These are phyloP conservation scores for Parambassis ranga DNA, from an alignment of 2,797 vertebrate species.

Conservation along the genomic window DNA sequence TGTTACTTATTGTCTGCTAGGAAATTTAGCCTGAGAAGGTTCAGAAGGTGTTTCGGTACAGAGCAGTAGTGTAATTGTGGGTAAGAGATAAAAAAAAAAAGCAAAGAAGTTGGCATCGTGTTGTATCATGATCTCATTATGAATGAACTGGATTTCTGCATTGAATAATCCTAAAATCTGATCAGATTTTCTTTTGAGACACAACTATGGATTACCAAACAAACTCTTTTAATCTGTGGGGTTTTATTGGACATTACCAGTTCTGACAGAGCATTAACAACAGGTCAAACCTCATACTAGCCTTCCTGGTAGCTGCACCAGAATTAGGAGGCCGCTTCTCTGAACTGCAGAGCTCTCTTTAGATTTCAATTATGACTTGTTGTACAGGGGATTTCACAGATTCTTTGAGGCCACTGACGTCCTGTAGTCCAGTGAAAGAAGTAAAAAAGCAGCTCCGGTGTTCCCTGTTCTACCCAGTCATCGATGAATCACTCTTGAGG, in stretches of 20 bases:
- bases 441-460: too few relatives aligned
- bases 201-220: not conserved
- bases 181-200: not conserved
- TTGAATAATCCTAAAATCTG: not conserved
- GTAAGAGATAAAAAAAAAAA: not conserved
- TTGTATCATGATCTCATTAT: not conserved
- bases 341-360: too few relatives aligned
- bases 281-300: not conserved
- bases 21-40: slow-evolving; percentile 24
- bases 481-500: too few relatives aligned
- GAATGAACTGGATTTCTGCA: not conserved
- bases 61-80: not conserved
- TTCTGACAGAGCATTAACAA: not conserved
- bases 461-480: too few relatives aligned
- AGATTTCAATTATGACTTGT: too few relatives aligned
- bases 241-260: not conserved
- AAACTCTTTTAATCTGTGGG: not conserved
- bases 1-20: slow-evolving; percentile 24
- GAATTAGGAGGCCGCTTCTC: not conserved
- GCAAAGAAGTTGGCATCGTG: not conserved
- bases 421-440: too few relatives aligned
- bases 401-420: too few relatives aligned
- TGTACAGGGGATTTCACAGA: too few relatives aligned
- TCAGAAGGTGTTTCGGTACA: slow-evolving; percentile 17
- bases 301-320: not conserved